Conservation (phyloP, 2,797 vertebrate species). For the Hydrolagus colliei region DNA sequence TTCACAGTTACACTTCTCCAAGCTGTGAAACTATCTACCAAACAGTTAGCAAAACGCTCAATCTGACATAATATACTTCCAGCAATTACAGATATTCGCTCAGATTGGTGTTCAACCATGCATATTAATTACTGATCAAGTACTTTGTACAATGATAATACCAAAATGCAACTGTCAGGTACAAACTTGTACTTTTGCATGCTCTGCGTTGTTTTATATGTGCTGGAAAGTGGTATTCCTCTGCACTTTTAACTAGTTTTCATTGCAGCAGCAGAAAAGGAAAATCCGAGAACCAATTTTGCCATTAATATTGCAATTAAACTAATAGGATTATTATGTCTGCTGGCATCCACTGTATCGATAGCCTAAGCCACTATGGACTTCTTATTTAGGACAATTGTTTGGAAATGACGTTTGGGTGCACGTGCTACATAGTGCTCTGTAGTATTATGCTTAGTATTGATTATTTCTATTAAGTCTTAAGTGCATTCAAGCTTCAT, state of each 20-base stretch:
- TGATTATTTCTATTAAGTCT: not conserved
- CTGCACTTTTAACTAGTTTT: not conserved
- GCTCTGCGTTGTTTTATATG: not conserved
- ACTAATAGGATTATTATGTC: too few species aligned
- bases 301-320: not conserved
- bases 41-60: not conserved
- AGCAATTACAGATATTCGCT: too few species aligned
- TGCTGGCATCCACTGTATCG: too few species aligned
- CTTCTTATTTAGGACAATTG: not conserved
- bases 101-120: too few species aligned
- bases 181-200: not conserved
- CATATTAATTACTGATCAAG: too few species aligned
- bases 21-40: not conserved
- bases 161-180: not conserved
- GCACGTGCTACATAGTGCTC: too few species aligned
- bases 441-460: not conserved
- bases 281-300: not conserved
- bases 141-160: not conserved
- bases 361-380: too few species aligned
- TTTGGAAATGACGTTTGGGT: not conserved
- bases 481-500: not conserved
- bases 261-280: not conserved
- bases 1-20: not conserved
- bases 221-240: not conserved
- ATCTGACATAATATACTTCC: too few species aligned